These are phyloP conservation scores for Nettapus auritus DNA, from an alignment of 2,113 vertebrate genomes.

Conservation along the genomic window DNA sequence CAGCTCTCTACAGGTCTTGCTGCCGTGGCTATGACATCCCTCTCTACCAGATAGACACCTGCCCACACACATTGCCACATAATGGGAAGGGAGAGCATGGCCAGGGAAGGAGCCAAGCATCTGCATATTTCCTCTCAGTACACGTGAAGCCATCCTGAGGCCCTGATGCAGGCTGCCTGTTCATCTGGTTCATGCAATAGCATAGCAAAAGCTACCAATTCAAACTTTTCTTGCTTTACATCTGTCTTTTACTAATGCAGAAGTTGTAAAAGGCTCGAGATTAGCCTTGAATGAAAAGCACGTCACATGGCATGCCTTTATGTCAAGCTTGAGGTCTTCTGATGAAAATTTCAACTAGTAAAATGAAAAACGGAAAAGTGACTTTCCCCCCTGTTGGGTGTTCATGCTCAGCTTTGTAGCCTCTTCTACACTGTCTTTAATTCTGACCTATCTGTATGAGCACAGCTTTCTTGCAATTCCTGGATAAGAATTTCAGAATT, in stretches of 20 bases:
- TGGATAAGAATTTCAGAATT: not conserved
- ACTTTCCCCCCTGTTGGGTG: not conserved
- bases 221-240: not conserved
- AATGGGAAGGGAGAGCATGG: fast-evolving
- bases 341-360: not conserved
- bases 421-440: not conserved
- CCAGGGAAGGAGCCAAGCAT: not conserved
- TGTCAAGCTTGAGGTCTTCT: not conserved
- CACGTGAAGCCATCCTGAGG: not conserved
- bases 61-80: not conserved
- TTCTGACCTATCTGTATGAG: not conserved
- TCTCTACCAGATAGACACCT: not conserved
- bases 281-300: not conserved
- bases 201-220: fast-evolving
- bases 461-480: not conserved
- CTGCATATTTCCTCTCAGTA: not conserved
- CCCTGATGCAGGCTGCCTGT: not conserved
- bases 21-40: not conserved
- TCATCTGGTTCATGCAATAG: fast-evolving
- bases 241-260: not conserved
- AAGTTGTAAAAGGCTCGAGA: not conserved
- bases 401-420: not conserved
- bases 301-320: not conserved
- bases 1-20: too few relatives aligned
- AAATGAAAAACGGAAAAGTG: not conserved